Percentiles rank a stretch among this genome's conserved stretches.
phyloP scores from a whole-genome alignment of 2,797 vertebrate species.

The Sebastes glaucus region DNA sequence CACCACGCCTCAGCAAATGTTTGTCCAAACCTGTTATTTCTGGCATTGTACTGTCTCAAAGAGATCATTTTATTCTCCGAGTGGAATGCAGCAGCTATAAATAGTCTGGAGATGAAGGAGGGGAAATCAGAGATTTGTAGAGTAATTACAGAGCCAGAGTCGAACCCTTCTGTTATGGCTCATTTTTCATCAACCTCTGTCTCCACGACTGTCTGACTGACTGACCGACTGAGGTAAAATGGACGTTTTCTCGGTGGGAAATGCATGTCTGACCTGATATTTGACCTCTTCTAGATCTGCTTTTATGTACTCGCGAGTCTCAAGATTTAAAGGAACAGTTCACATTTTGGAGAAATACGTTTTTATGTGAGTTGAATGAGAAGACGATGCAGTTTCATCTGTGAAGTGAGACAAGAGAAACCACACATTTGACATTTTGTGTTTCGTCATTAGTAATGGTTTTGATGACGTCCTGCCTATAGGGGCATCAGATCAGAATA shows the following conservation, averaged over 20 bases:
- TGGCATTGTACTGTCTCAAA: constrained; percentile 77
- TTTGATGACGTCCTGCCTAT: neutral
- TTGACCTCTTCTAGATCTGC: constrained; percentile 32
- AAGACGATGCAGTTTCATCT: neutral
- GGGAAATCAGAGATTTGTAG: constrained; percentile 79
- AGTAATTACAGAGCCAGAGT: constrained; percentile 75
- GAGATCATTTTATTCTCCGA: constrained; percentile 74
- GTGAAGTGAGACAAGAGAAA: neutral
- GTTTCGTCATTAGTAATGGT: neutral
- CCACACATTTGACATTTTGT: neutral
- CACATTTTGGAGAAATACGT: neutral
- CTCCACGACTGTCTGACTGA: constrained; percentile 71
- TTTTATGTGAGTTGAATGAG: neutral
- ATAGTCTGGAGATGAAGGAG: constrained; percentile 74
- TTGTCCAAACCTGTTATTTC: constrained; percentile 80
- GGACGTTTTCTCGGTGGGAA: constrained; percentile 33
- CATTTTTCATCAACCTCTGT: constrained; percentile 78
- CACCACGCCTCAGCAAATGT: constrained; percentile 77
- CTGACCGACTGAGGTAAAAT: constrained; percentile 52
- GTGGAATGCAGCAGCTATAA: constrained; percentile 76
- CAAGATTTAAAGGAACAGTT: constrained; percentile 32
- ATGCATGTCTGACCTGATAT: constrained; percentile 47
- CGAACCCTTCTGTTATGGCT: constrained; percentile 74
- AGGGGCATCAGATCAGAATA: neutral
- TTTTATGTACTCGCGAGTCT: neutral